A percentile compares a stretch with the other conserved stretches of the same genome.
These are phyloP conservation scores for Ditula angustiorana DNA, from an alignment of 2,888 invertebrate species.

Conservation along the genomic window DNA sequence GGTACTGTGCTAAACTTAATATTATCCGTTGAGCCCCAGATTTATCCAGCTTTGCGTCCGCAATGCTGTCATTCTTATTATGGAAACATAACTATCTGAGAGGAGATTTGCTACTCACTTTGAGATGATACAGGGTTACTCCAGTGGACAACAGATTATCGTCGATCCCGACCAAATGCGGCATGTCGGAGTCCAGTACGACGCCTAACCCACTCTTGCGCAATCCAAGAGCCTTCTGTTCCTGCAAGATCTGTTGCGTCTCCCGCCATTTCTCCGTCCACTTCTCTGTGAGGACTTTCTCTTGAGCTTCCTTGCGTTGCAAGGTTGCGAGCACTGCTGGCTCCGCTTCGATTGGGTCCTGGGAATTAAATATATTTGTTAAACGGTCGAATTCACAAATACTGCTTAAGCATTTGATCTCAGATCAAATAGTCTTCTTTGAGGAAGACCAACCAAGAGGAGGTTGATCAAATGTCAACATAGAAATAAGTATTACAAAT, in stretches of 20 bases:
- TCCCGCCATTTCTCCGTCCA: constrained; percentile 98
- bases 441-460: too few relatives aligned
- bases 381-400: too few relatives aligned
- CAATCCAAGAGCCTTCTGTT: constrained; percentile 94
- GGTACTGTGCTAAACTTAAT: too few relatives aligned
- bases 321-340: constrained; percentile 92
- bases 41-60: too few relatives aligned
- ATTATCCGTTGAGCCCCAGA: too few relatives aligned
- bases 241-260: constrained; percentile 94
- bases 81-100: too few relatives aligned
- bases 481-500: too few relatives aligned
- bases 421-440: too few relatives aligned
- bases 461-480: too few relatives aligned
- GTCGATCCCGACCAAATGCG: constrained; percentile 96
- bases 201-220: constrained; percentile 95
- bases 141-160: constrained; percentile 96
- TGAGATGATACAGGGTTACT: constrained; percentile 95
- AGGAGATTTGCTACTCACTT: constrained; percentile 86
- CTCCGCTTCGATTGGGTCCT: constrained; percentile 84
- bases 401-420: too few relatives aligned
- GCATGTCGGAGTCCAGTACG: constrained; percentile 95
- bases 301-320: constrained; percentile 95
- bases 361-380: constrained; percentile 39
- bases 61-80: too few relatives aligned
- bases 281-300: constrained; percentile 95